Conservation (phyloP, 1,140 invertebrate species). For the Bombyx mori region DNA sequence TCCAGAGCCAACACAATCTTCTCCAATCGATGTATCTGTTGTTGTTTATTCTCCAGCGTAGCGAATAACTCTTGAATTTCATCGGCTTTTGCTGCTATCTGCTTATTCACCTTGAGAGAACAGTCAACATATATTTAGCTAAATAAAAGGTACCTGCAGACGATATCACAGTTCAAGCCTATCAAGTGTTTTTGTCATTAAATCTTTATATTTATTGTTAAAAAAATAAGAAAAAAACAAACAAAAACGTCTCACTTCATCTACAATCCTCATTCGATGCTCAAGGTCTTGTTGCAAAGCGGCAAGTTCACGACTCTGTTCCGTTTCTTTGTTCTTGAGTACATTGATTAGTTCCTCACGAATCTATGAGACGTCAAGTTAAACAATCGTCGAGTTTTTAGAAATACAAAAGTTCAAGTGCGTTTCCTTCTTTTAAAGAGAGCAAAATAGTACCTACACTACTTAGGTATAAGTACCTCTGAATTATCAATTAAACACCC, state of each 20-base stretch:
- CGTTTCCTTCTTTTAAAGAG: no score
- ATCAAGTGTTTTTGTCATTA: not conserved
- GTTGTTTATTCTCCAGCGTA: slow-evolving; percentile 72
- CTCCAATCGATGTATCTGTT: slow-evolving; percentile 72
- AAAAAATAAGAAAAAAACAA: slow-evolving; percentile 22
- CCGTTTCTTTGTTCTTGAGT: slow-evolving; percentile 63
- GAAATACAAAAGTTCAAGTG: no score
- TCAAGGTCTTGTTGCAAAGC: slow-evolving; percentile 55
- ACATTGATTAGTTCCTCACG: slow-evolving; percentile 69
- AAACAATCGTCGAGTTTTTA: no score
- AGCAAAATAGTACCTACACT: no score
- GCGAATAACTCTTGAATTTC: slow-evolving; percentile 70
- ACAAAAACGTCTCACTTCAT: slow-evolving; percentile 54
- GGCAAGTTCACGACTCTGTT: slow-evolving; percentile 51
- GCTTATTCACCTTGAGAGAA: slow-evolving; percentile 58
- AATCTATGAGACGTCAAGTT: slow-evolving; percentile 27
- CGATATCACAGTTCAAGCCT: no score
- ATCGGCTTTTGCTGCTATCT: slow-evolving; percentile 69
- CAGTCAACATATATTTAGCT: no score
- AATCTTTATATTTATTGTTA: not conserved
- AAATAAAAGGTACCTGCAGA: no score
- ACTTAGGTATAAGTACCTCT: no score
- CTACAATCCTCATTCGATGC: slow-evolving; percentile 59
- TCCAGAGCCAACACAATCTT: slow-evolving; percentile 74
- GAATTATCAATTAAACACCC: no score